These are phyloP conservation scores for Griposia aprilina DNA, from an alignment of 2,888 invertebrate genomes.

Conservation along the genomic window DNA sequence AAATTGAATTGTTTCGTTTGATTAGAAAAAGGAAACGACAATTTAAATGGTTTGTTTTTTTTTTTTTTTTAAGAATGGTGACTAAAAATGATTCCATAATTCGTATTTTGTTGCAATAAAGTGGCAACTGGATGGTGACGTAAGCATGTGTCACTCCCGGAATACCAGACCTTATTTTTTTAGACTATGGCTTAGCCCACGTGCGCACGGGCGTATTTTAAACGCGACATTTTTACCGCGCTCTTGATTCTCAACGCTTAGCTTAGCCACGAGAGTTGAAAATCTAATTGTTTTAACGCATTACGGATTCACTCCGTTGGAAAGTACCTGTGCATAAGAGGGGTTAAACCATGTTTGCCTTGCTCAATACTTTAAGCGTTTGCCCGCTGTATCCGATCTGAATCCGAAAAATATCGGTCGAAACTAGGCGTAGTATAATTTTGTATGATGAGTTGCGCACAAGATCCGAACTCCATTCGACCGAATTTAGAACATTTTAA, in stretches of 20 bases:
- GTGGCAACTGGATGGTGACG: no score
- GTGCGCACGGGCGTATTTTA: not conserved
- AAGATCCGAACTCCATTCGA: not conserved
- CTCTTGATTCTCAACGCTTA: not conserved
- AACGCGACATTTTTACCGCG: not conserved
- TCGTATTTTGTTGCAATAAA: no score
- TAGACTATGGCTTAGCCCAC: not conserved
- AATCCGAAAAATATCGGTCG: not conserved
- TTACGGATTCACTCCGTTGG: no score
- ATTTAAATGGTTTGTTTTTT: no score
- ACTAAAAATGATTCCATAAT: no score
- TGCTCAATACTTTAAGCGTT: not conserved
- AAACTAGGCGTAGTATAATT: not conserved
- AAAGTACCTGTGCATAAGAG: not conserved
- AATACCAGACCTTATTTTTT: no score
- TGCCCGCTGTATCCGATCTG: not conserved
- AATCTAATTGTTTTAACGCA: not conserved
- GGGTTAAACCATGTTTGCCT: not conserved
- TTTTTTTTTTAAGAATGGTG: no score
- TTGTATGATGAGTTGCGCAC: not conserved
- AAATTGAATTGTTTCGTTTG: no score
- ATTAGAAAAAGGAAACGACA: no score
- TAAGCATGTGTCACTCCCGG: no score
- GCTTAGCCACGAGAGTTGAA: not conserved
- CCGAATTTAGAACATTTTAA: not conserved